Evolutionary conservation across 2,113 vertebrate species (phyloP).

Genomic region (Zosterops japonicus): DNA sequence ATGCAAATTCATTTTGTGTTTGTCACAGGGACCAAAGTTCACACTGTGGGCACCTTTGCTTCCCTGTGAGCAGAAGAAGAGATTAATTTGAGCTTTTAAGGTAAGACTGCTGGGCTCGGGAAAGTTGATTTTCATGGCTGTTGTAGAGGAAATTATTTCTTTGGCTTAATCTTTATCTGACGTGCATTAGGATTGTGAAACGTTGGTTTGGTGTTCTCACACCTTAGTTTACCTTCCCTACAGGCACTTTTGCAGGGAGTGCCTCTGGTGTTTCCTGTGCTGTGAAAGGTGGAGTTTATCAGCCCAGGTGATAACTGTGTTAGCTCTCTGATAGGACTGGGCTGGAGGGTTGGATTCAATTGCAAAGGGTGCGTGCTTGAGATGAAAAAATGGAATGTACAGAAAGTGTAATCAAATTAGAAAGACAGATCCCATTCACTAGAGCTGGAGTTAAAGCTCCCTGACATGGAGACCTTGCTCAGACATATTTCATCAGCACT

Average conservation of each 20-base stretch:
- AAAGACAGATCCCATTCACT: not conserved
- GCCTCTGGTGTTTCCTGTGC: not conserved
- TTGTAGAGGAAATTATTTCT: not conserved
- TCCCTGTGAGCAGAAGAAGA: not conserved
- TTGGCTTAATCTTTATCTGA: not conserved
- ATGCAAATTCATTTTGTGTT: not conserved
- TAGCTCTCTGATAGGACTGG: not conserved
- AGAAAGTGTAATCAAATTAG: not conserved
- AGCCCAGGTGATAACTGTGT: not conserved
- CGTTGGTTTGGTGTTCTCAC: not conserved
- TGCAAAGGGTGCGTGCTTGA: not conserved
- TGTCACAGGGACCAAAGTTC: not conserved
- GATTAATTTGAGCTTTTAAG: not conserved
- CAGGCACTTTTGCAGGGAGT: not conserved
- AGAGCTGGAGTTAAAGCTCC: not conserved
- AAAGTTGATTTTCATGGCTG: not conserved
- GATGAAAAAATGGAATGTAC: not conserved
- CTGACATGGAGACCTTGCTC: not conserved
- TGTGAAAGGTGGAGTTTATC: not conserved
- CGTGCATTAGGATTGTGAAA: not conserved
- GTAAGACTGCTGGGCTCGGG: not conserved
- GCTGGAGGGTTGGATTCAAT: not conserved
- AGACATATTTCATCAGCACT: fast-evolving
- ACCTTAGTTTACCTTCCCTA: not conserved
- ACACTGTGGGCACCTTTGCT: not conserved